Conservation (phyloP, 2,888 invertebrate genomes). For the Sussaba pulchella region DNA sequence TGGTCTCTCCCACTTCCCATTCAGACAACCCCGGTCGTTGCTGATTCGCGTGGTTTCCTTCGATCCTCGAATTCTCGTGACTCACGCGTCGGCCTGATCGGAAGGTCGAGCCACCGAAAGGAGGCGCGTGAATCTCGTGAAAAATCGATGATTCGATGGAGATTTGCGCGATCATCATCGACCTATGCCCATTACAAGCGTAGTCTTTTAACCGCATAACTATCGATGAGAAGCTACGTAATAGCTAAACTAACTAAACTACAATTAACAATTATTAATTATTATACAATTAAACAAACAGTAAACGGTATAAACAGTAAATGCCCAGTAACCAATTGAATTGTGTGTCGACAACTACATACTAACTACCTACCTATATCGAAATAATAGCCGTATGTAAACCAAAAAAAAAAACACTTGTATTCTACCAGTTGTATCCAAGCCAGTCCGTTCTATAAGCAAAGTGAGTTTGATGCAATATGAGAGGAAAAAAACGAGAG, state of each 20-base stretch:
- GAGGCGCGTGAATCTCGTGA: conserved; percentile 27
- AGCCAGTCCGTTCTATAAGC: conserved; percentile 84
- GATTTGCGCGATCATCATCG: background rate
- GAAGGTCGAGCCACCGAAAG: no score
- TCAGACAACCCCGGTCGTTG: conserved; percentile 75
- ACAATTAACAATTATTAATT: conserved; percentile 83
- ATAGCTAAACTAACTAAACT: conserved; percentile 83
- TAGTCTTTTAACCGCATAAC: conserved; percentile 84
- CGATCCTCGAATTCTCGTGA: conserved; percentile 63
- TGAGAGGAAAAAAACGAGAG: conserved; percentile 43
- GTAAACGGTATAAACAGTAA: conserved; percentile 84
- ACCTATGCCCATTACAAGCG: conserved; percentile 77
- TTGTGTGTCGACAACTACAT: conserved; percentile 85
- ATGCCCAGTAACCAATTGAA: conserved; percentile 84
- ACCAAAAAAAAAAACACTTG: conserved; percentile 81
- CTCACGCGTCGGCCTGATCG: background rate
- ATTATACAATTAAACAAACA: conserved; percentile 82
- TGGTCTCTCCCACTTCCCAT: conserved; percentile 84
- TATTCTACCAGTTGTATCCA: conserved; percentile 84
- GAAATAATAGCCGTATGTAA: conserved; percentile 85
- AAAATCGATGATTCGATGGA: background rate
- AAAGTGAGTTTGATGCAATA: conserved; percentile 77
- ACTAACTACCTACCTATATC: conserved; percentile 84
- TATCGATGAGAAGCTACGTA: conserved; percentile 83
- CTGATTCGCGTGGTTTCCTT: conserved; percentile 70